Base-by-base conservation (phyloP, 2,797 vertebrate genomes). In the Gouania willdenowi region DNA sequence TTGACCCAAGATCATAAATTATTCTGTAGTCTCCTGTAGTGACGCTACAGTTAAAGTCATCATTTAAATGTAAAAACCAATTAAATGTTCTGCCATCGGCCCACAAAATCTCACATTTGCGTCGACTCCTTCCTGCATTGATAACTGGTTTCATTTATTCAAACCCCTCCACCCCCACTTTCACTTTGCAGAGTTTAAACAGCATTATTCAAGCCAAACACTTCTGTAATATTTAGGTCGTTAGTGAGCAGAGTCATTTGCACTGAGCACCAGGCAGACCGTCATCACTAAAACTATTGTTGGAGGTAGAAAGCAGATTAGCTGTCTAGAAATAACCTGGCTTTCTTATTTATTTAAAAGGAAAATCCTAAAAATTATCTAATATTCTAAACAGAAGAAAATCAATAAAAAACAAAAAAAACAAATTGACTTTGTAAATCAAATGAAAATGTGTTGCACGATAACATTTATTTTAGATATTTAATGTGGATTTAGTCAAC, bases 1-100 rank as follows among this genome's bases (percentile, higher is more conserved):
- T n/a, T n/a, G n/a, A n/a, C n/a, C n/a, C n/a, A n/a, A 35, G 18
- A 15, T 7, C 17, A 39, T 35, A 24, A 31, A 22, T 49, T 43
- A 49, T 53, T 48, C 33, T 47, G 12, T 37, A 21, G 21, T 48
- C 24, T 29, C 2, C 2, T 28, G 60, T 8, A 27, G 18, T 33
- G 42, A 53, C 19, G 47, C 19, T 17, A 32, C 25, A 29, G 15
- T 24, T 28, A 17, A 20, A 17, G 23, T 29, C 37, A 11, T 27
- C 33, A 37, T 54, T 48, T 48, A 29, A 38, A 43, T 33, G 42
- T 21, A 23, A 13, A n/a, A 38, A 29, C 13, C 36, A 39, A 43
- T 34, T 34, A 43, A 38, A 51, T 48, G 23, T 15, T 22, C 12
- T 30, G 25, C 41, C 33, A 17, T 28, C 47, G 19, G 37, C 34